Evolutionary conservation across 2,797 vertebrate species (phyloP).

Genomic region (Apodemus agrarius): DNA sequence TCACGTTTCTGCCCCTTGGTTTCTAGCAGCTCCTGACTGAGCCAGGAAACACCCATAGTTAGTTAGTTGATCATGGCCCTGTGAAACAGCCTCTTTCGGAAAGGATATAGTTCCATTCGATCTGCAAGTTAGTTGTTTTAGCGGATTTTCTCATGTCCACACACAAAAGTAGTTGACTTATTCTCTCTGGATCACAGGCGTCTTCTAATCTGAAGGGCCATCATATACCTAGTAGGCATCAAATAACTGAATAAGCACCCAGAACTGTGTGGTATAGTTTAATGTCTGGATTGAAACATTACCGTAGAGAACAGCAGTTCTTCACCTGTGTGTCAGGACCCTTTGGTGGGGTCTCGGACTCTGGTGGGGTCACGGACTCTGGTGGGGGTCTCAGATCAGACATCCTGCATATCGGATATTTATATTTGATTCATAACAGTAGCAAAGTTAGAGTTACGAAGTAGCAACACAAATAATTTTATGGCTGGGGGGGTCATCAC

Average conservation of each 20-base stretch:
- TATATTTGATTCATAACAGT: neutral
- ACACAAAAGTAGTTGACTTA: neutral
- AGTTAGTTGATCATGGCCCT: neutral
- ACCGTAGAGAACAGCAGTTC: neutral
- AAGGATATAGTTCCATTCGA: accelerated
- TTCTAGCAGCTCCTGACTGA: neutral
- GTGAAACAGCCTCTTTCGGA: neutral
- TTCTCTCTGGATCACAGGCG: neutral
- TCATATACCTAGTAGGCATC: neutral
- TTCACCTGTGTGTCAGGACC: neutral
- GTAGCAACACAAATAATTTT: neutral
- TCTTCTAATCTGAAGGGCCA: neutral
- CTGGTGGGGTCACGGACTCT: neutral
- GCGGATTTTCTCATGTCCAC: neutral
- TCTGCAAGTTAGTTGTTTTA: slow-evolving; percentile 3
- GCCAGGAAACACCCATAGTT: neutral
- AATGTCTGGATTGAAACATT: neutral
- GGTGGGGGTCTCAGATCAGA: neutral
- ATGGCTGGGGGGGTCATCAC: neutral
- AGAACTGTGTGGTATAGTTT: neutral
- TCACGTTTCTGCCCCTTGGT: neutral
- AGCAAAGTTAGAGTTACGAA: neutral
- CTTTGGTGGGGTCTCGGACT: neutral
- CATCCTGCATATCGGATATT: neutral
- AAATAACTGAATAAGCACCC: slow-evolving; percentile 6